These are phyloP conservation scores for Tautogolabrus adspersus DNA, from an alignment of 2,113 vertebrate genomes.

Conservation along the genomic window DNA sequence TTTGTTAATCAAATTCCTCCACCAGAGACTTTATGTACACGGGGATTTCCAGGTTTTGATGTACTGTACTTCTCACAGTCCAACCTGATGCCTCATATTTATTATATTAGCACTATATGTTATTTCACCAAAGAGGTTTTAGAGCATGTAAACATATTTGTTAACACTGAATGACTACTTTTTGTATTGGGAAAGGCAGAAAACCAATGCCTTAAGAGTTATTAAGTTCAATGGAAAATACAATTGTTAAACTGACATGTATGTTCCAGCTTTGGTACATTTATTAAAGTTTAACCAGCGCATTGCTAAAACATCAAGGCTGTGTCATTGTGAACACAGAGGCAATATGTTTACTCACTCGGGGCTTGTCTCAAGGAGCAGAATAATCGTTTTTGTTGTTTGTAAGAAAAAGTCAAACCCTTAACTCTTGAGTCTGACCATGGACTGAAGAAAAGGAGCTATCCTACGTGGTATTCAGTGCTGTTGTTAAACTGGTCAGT, in stretches of 20 bases:
- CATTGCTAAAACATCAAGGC: neutral
- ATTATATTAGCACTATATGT: neutral
- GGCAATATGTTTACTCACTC: neutral
- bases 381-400: constrained; percentile 27
- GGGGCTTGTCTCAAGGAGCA: constrained; percentile 6
- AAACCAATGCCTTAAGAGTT: neutral
- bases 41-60: constrained; percentile 39
- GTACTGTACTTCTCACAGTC: constrained; percentile 25
- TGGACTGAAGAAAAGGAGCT: constrained; percentile 15
- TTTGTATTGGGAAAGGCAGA: neutral
- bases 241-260: neutral
- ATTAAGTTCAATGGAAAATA: neutral
- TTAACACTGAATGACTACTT: neutral
- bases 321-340: neutral
- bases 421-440: constrained; percentile 18
- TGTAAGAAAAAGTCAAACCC: constrained; percentile 15
- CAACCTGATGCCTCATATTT: constrained; percentile 21
- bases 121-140: constrained; percentile 22
- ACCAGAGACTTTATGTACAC: constrained; percentile 43
- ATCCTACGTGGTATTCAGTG: constrained; percentile 5
- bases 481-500: constrained; percentile 52
- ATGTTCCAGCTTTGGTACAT: neutral
- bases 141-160: constrained; percentile 17
- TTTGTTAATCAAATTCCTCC: constrained; percentile 19
- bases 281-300: neutral